phyloP scores from a whole-genome alignment of 2,888 invertebrate genomes.

The Drosophila kokeensis region DNA sequence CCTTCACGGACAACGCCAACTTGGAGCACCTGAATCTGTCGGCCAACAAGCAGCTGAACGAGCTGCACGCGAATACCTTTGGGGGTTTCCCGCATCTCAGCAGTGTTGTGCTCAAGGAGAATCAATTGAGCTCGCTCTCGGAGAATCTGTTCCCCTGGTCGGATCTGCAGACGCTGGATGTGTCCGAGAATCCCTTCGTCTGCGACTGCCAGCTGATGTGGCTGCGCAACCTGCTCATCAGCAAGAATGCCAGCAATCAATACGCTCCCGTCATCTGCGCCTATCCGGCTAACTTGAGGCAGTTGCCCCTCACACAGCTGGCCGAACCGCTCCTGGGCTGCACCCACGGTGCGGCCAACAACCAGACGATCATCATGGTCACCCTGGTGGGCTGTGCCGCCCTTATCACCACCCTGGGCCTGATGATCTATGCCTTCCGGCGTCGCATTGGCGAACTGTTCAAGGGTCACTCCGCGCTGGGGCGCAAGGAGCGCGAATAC shows the following conservation, averaged over 20 bases:
- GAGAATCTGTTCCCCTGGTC: constrained; percentile 93
- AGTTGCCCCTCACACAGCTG: constrained; percentile 89
- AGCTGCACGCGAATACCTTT: constrained; percentile 91
- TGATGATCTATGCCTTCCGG: constrained; percentile 92
- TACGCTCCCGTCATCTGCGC: constrained; percentile 88
- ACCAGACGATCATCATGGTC: constrained; percentile 92
- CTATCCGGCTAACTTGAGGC: constrained; percentile 90
- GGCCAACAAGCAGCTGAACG: constrained; percentile 90
- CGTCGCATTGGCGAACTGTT: constrained; percentile 92
- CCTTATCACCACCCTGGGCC: constrained; percentile 89
- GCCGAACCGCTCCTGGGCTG: constrained; percentile 93
- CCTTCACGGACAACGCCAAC: constrained; percentile 92
- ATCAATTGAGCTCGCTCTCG: constrained; percentile 90
- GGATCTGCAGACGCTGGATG: constrained; percentile 90
- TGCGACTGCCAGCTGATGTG: constrained; percentile 93
- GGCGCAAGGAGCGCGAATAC: constrained; percentile 93
- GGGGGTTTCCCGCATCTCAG: constrained; percentile 92
- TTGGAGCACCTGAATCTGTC: constrained; percentile 91
- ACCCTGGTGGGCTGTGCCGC: constrained; percentile 91
- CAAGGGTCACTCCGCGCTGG: constrained; percentile 87
- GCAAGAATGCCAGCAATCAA: constrained; percentile 83
- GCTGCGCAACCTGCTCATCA: constrained; percentile 89
- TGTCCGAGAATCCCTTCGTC: constrained; percentile 92
- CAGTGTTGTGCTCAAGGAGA: constrained; percentile 91
- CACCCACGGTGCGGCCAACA: constrained; percentile 91